Conservation (phyloP, 2,888 invertebrate genomes). For the Dichetophora obliterata region DNA sequence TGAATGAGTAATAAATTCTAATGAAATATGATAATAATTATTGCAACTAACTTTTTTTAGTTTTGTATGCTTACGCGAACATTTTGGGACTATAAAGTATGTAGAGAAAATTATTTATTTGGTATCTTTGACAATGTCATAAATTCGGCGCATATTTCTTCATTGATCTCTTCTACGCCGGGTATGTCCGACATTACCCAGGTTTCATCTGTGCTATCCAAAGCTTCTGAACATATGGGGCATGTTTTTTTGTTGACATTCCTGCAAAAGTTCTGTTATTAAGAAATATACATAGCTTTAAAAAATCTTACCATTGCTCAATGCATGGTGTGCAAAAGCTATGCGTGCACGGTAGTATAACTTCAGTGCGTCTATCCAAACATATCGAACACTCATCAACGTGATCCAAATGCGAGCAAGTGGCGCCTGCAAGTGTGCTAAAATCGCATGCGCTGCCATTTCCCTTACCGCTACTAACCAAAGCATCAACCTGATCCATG, state of each 20-base stretch:
- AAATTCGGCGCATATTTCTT: slow-evolving; percentile 70
- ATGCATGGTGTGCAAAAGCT: slow-evolving; percentile 80
- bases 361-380: slow-evolving; percentile 78
- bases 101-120: background rate
- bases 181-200: slow-evolving; percentile 77
- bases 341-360: slow-evolving; percentile 79
- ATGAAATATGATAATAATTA: background rate
- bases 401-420: slow-evolving; percentile 60
- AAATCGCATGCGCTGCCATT: slow-evolving; percentile 47
- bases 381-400: slow-evolving; percentile 79
- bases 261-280: slow-evolving; percentile 68
- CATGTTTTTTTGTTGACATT: slow-evolving; percentile 79
- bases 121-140: slow-evolving; percentile 57
- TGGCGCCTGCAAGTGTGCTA: slow-evolving; percentile 52
- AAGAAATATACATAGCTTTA: background rate
- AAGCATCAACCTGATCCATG: slow-evolving; percentile 64
- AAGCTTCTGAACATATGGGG: slow-evolving; percentile 77
- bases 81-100: too few species aligned
- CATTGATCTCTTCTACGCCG: slow-evolving; percentile 73
- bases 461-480: slow-evolving; percentile 47
- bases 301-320: slow-evolving; percentile 78
- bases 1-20: background rate
- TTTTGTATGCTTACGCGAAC: background rate
- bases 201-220: slow-evolving; percentile 76
- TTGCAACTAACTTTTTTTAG: background rate